Percentiles rank a stretch among this genome's conserved stretches.
Evolutionary conservation across 2,113 vertebrate species (phyloP).

Genomic region (Crocuta crocuta): DNA sequence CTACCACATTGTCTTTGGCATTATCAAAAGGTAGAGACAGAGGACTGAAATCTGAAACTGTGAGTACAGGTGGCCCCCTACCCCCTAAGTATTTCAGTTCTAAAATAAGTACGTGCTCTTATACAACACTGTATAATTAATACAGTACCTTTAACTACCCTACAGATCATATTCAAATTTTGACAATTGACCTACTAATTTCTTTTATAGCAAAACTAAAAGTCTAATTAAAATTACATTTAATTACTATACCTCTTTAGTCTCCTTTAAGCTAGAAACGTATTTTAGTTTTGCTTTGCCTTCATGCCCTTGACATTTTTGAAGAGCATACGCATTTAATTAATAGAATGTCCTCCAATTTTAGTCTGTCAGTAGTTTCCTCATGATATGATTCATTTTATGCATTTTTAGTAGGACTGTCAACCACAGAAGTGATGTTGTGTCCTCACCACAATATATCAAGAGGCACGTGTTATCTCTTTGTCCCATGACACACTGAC

Average conservation of each 20-base stretch:
- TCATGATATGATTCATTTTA: neutral
- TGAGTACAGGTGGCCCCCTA: neutral
- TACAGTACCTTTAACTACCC: neutral
- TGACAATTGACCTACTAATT: neutral
- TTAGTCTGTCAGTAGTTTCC: neutral
- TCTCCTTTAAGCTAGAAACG: neutral
- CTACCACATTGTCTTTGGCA: neutral
- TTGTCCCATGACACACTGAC: neutral
- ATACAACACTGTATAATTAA: neutral
- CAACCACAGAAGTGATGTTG: neutral
- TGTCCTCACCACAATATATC: neutral
- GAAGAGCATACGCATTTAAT: neutral
- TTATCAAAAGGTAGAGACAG: neutral
- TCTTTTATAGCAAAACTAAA: neutral
- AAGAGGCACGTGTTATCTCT: neutral
- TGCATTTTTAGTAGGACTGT: neutral
- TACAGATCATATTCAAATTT: neutral
- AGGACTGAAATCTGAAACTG: neutral
- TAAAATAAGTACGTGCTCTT: neutral
- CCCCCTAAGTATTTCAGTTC: neutral
- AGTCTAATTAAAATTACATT: neutral
- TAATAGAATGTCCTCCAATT: neutral
- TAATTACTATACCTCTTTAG: neutral
- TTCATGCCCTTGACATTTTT: neutral
- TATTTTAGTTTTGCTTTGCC: neutral